These are phyloP conservation scores for Lepas anatifera DNA, from an alignment of 2,888 invertebrate species.

Conservation along the genomic window DNA sequence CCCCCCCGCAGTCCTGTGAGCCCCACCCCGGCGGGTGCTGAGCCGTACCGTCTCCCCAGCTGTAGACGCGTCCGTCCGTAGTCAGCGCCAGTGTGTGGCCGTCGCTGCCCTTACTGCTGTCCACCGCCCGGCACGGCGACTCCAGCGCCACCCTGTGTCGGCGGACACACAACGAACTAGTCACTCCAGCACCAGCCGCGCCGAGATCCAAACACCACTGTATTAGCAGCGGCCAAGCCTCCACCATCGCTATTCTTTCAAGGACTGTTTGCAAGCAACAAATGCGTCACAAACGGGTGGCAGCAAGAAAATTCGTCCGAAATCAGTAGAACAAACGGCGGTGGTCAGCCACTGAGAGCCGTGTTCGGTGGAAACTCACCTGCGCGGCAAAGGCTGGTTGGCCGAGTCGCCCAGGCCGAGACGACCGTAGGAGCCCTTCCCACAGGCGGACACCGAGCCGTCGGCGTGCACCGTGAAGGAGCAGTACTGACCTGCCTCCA, in stretches of 20 bases:
- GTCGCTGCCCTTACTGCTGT: conserved; percentile 40
- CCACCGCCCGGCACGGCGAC: conserved; percentile 43
- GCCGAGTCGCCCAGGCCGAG: conserved; percentile 51
- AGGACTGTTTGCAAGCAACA: too few relatives aligned
- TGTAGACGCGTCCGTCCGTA: conserved; percentile 52
- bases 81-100: conserved; percentile 51
- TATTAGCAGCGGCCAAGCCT: too few relatives aligned
- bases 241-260: too few relatives aligned
- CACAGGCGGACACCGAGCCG: conserved; percentile 49
- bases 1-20: too few relatives aligned
- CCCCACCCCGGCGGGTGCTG: too few relatives aligned
- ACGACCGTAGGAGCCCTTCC: conserved; percentile 51
- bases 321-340: too few relatives aligned
- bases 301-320: too few relatives aligned
- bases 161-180: conserved; percentile 47
- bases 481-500: conserved; percentile 52
- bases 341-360: too few relatives aligned
- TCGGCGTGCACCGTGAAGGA: conserved; percentile 49
- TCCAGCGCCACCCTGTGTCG: conserved; percentile 48
- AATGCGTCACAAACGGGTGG: too few relatives aligned
- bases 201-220: conserved; percentile 45
- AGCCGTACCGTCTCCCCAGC: conserved; percentile 46
- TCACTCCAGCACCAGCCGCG: conserved; percentile 44
- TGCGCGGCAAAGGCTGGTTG: conserved; percentile 47
- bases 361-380: conserved; percentile 50